Evolutionary conservation across 2,888 invertebrate species (phyloP).

Genomic region (Drosophila demipolita): DNA sequence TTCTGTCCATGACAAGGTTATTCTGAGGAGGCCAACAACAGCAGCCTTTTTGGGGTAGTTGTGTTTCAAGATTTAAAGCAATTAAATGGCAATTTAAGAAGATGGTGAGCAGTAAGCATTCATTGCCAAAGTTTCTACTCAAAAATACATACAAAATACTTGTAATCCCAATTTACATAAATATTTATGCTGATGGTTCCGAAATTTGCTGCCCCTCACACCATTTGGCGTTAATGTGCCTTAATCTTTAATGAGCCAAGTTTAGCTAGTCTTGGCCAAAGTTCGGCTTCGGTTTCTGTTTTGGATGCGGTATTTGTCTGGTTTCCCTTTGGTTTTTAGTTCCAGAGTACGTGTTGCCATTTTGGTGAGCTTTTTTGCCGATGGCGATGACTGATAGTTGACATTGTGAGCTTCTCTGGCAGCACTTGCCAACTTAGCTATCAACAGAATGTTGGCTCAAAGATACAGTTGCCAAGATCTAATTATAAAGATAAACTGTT

Average conservation of each 20-base stretch:
- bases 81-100: constrained; percentile 66
- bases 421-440: constrained; percentile 20
- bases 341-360: constrained; percentile 53
- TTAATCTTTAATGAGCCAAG: constrained; percentile 80
- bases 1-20: constrained; percentile 35
- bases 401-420: constrained; percentile 62
- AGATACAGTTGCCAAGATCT: constrained; percentile 58
- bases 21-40: constrained; percentile 11
- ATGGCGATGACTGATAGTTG: constrained; percentile 30
- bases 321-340: constrained; percentile 21
- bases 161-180: constrained; percentile 77
- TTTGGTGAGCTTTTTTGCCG: constrained; percentile 31
- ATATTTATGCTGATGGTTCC: constrained; percentile 76
- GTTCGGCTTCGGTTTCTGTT: constrained; percentile 18
- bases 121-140: constrained; percentile 48
- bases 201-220: constrained; percentile 52
- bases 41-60: constrained; percentile 27
- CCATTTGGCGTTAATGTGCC: constrained; percentile 73
- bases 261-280: constrained; percentile 56
- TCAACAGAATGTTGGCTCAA: constrained; percentile 28
- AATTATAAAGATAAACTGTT: constrained; percentile 72
- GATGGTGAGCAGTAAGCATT: constrained; percentile 10
- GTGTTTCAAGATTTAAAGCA: constrained; percentile 47
- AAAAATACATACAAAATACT: constrained; percentile 70
- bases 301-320: constrained; percentile 14